Percentiles rank a stretch among this genome's conserved stretches.
Evolutionary conservation across 2,113 vertebrate species (phyloP).

Genomic region (Sorex fumeus): DNA sequence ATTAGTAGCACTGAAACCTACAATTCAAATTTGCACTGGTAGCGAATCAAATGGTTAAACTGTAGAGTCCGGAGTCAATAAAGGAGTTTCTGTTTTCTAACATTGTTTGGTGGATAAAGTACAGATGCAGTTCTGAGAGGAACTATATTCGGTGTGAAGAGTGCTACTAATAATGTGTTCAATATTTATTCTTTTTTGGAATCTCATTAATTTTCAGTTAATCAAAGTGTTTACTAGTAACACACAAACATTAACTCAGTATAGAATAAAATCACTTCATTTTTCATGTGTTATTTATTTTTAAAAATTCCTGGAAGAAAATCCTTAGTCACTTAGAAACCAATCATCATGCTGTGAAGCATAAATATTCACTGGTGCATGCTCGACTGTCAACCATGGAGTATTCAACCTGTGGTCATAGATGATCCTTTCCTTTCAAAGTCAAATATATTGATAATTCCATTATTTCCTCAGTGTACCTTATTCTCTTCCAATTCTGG

Average conservation of each 20-base stretch:
- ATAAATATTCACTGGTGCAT: not conserved
- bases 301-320: constrained; percentile 34
- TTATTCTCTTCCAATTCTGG: not conserved
- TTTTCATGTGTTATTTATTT: not conserved
- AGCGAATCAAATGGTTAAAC: constrained; percentile 10
- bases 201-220: not conserved
- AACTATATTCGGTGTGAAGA: constrained; percentile 12
- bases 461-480: not conserved
- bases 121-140: not conserved
- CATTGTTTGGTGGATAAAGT: not conserved
- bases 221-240: not conserved
- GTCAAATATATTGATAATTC: not conserved
- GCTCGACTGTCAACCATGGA: not conserved
- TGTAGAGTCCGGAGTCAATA: not conserved
- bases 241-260: not conserved
- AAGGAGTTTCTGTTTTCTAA: not conserved
- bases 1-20: not conserved
- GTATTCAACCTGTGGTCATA: not conserved
- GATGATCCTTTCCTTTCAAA: constrained; percentile 25
- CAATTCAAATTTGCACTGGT: not conserved
- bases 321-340: not conserved
- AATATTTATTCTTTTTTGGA: constrained; percentile 7
- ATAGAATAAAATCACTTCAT: not conserved
- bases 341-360: not conserved
- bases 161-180: not conserved